phyloP scores from a whole-genome alignment of 2,113 vertebrate genomes.

The Lamprotornis superbus region DNA sequence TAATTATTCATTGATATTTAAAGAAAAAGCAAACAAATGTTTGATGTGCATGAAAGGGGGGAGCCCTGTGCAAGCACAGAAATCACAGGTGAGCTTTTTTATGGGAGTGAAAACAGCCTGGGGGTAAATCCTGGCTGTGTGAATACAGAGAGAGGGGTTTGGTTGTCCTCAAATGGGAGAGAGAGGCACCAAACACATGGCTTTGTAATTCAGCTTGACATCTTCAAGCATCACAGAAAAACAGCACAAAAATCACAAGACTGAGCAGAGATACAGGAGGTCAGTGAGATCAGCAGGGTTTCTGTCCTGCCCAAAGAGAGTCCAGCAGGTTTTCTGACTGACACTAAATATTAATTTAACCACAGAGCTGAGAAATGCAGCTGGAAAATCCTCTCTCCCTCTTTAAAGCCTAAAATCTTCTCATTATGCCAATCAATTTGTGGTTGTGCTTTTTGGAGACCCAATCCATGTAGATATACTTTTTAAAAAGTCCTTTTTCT shows the following conservation, averaged over 20 bases:
- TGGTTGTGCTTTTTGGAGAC: neutral
- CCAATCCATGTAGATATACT: neutral
- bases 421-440: neutral
- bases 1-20: neutral
- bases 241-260: neutral
- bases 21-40: constrained; percentile 9
- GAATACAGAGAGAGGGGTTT: neutral
- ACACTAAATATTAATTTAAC: neutral
- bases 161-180: neutral
- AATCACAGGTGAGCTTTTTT: neutral
- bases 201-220: neutral
- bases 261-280: neutral
- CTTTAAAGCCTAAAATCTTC: neutral
- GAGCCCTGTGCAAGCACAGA: neutral
- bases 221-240: neutral
- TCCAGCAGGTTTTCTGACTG: neutral
- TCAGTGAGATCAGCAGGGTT: neutral
- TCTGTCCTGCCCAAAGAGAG: neutral
- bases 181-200: fast-evolving
- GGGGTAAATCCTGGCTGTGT: neutral
- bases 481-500: neutral
- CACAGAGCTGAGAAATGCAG: neutral
- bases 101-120: neutral
- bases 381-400: neutral
- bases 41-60: neutral